Base-by-base conservation (phyloP, 2,113 vertebrate species). In the Nanorana parkeri region DNA sequence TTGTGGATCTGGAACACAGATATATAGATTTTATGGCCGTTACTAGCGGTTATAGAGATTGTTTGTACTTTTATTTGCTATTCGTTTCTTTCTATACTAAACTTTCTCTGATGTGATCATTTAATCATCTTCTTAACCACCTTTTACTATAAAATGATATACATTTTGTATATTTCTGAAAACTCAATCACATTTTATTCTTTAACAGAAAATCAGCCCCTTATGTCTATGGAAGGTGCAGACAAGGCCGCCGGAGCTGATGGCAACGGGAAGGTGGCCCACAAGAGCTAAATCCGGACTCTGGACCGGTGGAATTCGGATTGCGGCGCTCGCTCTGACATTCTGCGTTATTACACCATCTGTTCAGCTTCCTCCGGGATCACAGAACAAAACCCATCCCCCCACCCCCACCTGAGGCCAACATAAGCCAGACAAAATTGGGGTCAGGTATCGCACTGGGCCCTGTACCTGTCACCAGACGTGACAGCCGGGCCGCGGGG, bases 321-420 rank as follows among this genome's bases (percentile, higher is more conserved):
- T 36, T 74, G 55, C 56, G 61, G 55, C 2, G 41, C 1, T 61
- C 29, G 6, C 7, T 24, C 17, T 20, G 20, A 29, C 72, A 58
- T 60, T 58, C 17, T 19, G 54, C 19, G 54, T 58, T 73, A 73
- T 73, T 73, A 29, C 71, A 58, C 54, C 32, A 73, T 74, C 71
- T 58, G 54, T 74, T 74, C 71, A 23, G 71, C 20, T 60, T 16
- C 71, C 54, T 73, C 71, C 52, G 55, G 71, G 26, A 74, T 36
- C 6, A 17, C n/a, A 23, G 20, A 60, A 58, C 55, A 73, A 29
- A 29, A 26, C n/a, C n/a, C 69, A 58, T 32, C 54, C 21, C 19
- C 11, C 24, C n/a, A n/a, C n/a, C 19, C 17, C 26, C 13, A 29
- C 29, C 5, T 2, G 3, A n/a, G 23, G 36, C 6, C 69, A 56